A percentile compares a stretch with the other conserved stretches of the same genome.
Evolutionary conservation across 2,888 invertebrate genomes (phyloP).

Genomic region (Ligdia adustata): DNA sequence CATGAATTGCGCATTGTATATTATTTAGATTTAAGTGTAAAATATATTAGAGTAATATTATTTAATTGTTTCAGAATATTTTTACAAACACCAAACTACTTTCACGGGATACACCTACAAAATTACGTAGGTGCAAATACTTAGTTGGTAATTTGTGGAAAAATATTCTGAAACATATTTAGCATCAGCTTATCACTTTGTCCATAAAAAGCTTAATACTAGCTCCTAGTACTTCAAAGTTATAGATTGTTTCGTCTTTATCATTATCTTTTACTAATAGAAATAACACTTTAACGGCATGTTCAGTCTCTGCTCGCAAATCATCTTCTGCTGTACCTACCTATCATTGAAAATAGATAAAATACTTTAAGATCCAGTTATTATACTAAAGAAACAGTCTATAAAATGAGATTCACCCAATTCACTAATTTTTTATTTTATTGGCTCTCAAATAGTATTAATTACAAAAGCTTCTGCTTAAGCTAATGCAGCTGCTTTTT

Average conservation of each 20-base stretch:
- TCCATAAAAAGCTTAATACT: slow-evolving; percentile 60
- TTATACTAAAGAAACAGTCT: slow-evolving; percentile 55
- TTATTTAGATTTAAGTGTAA: not conserved
- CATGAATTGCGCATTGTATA: slow-evolving; percentile 13
- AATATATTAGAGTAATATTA: not conserved
- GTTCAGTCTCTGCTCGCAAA: slow-evolving; percentile 37
- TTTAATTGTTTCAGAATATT: slow-evolving; percentile 35
- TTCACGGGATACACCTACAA: too few relatives aligned
- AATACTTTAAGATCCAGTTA: not conserved
- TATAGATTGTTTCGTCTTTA: slow-evolving; percentile 73
- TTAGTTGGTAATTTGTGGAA: slow-evolving; percentile 39
- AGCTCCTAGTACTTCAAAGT: slow-evolving; percentile 50
- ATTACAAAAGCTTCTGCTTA: slow-evolving; percentile 65
- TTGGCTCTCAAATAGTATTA: slow-evolving; percentile 14
- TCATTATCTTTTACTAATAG: too few relatives aligned
- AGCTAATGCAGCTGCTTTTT: slow-evolving; percentile 75
- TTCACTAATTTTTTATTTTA: slow-evolving; percentile 22
- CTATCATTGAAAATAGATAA: not conserved
- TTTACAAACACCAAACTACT: too few relatives aligned
- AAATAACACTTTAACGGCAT: slow-evolving; percentile 32
- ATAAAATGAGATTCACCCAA: slow-evolving; percentile 34
- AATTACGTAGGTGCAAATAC: too few relatives aligned
- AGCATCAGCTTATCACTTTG: slow-evolving; percentile 62
- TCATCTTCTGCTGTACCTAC: slow-evolving; percentile 12
- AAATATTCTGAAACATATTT: slow-evolving; percentile 43